These are phyloP conservation scores for Drosophila hydei DNA, from an alignment of 1,140 invertebrate genomes.

Conservation along the genomic window DNA sequence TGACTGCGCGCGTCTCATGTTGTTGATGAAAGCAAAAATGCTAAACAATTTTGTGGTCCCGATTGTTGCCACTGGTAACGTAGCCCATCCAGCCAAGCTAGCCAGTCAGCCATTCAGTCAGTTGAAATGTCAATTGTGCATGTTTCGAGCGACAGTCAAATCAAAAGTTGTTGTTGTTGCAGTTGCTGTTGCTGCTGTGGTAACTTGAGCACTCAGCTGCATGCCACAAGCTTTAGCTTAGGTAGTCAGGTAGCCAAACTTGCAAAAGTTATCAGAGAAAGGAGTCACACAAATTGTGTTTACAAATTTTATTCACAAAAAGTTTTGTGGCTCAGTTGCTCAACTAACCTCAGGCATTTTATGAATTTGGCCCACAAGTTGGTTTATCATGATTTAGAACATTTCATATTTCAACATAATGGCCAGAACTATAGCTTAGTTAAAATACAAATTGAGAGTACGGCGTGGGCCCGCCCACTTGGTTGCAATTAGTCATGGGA, in stretches of 20 bases:
- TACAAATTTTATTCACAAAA: not conserved
- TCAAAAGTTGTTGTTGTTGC: constrained; percentile 1
- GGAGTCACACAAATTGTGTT: not conserved
- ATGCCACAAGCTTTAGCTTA: not conserved
- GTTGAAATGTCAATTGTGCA: constrained; percentile 15
- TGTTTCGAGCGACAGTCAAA: constrained; percentile 13
- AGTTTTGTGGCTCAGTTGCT: not conserved
- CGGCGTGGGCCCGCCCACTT: not conserved
- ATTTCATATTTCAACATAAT: constrained; percentile 8
- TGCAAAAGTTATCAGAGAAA: not conserved
- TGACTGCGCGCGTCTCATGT: constrained; percentile 12
- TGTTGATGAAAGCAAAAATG: constrained; percentile 7
- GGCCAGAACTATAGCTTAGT: constrained; percentile 30
- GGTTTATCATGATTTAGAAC: constrained; percentile 31
- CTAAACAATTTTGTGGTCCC: constrained; percentile 21
- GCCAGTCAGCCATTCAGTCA: not conserved
- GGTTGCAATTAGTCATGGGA: constrained; percentile 37
- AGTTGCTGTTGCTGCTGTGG: constrained; percentile 1
- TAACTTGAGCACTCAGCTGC: not conserved
- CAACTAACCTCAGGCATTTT: constrained; percentile 16
- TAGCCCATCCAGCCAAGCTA: not conserved
- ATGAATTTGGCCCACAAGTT: constrained; percentile 25
- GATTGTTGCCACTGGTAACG: constrained; percentile 18
- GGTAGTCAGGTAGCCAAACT: not conserved
- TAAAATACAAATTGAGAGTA: constrained; percentile 45